Conservation (phyloP, 2,888 invertebrate species). For the Drosophila kambysellisi region DNA sequence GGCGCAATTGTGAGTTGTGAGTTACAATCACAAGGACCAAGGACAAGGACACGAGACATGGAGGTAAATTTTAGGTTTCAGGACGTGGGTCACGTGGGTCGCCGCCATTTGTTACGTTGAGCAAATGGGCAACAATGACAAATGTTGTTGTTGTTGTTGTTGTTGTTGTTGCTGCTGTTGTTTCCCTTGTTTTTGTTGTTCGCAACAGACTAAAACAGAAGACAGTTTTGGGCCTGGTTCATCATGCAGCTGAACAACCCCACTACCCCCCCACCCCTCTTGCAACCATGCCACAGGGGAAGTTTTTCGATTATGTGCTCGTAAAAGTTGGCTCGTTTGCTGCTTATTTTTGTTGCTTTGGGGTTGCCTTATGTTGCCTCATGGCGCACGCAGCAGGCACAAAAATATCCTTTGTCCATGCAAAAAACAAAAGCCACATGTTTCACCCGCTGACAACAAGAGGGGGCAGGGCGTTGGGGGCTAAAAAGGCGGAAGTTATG, state of each 20-base stretch:
- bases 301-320: conserved; percentile 78
- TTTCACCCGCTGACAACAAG: conserved; percentile 1
- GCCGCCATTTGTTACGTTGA: conserved; percentile 53
- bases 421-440: conserved; percentile 65
- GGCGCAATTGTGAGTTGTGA: not conserved
- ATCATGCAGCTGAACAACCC: not conserved
- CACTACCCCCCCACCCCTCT: not conserved
- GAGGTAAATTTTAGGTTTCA: not conserved
- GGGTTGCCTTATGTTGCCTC: conserved; percentile 23
- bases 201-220: conserved; percentile 36
- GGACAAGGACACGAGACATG: conserved; percentile 25
- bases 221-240: conserved; percentile 56
- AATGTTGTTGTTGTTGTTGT: conserved; percentile 17
- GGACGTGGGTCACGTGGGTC: conserved; percentile 17
- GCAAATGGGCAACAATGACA: conserved; percentile 55
- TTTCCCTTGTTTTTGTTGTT: conserved; percentile 18
- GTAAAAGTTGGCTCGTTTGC: conserved; percentile 75
- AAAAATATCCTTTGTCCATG: conserved; percentile 69
- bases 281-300: conserved; percentile 28
- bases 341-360: conserved; percentile 30
- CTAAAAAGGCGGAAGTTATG: conserved; percentile 27
- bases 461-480: not conserved
- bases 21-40: conserved; percentile 9
- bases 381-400: conserved; percentile 36
- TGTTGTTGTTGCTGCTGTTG: conserved; percentile 4